These are phyloP conservation scores for Mactromeris polynyma DNA, from an alignment of 2,888 invertebrate genomes.

Conservation along the genomic window DNA sequence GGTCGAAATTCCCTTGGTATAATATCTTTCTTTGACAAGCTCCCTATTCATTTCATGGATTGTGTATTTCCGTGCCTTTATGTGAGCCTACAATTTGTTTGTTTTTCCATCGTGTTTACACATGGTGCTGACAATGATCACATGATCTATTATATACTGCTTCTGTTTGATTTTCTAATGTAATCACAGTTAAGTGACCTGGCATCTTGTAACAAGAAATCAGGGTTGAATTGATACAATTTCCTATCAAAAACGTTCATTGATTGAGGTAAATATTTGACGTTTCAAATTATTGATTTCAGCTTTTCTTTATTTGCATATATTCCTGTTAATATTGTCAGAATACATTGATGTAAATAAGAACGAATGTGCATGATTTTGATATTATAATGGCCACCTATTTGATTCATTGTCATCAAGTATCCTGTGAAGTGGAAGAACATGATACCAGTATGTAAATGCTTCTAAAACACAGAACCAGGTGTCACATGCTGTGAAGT, in stretches of 20 bases:
- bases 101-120: background rate
- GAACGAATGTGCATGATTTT: background rate
- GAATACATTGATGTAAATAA: background rate
- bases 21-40: background rate
- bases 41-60: background rate
- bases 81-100: background rate
- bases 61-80: background rate
- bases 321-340: background rate
- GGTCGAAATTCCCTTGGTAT: background rate
- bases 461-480: background rate
- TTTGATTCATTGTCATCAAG: background rate
- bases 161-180: slow-evolving; percentile 16
- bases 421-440: background rate
- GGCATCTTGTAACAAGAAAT: slow-evolving; percentile 30
- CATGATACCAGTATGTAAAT: background rate
- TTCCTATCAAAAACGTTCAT: slow-evolving; percentile 21
- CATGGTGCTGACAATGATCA: background rate
- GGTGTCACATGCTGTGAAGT: background rate
- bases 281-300: slow-evolving; percentile 45
- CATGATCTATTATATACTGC: background rate
- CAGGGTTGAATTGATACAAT: slow-evolving; percentile 48
- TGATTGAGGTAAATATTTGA: slow-evolving; percentile 30
- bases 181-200: slow-evolving; percentile 1
- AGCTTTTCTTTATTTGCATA: background rate
- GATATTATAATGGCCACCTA: background rate